Base-by-base conservation (phyloP, 2,888 invertebrate genomes). In the Brachyopa scutellaris region DNA sequence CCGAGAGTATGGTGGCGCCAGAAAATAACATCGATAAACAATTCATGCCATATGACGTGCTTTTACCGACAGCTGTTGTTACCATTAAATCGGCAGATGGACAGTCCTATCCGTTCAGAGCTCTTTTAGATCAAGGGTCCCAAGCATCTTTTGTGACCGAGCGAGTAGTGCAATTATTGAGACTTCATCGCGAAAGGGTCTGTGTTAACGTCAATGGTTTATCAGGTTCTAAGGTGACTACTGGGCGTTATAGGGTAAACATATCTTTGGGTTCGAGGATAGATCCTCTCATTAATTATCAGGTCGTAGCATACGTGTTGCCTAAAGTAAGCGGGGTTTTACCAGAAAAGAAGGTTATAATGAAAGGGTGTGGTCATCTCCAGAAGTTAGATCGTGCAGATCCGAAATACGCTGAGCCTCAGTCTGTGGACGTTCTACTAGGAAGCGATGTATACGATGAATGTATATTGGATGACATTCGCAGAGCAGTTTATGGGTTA, bases 41-140 rank as follows among this genome's bases (percentile, higher is more conserved):
- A 13, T 11, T 13, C 40, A 40, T n/a, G n/a, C 3, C 23, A 3
- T 61, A 11, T 19, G 59, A 61, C 8, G 42, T 42, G 6, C 11
- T 61, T n/a, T 11, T 45, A 38, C 45, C 19, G 45, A 61, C 40
- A 15, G 59, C 59, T 6, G 15, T 59, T 15, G 15, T 40, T 13
- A 42, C 15, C 19, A 15, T 59, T 8, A 26, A 59, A 5, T 9
- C 59, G 9, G 15, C 42, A 9, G 2, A 31, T 8, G 31, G 9
- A 5, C 33, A 31, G 6, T 19, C 7, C n/a, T 17, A 23, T 13
- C 17, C 23, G 13, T 53, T 67, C 8, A 45, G 57, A 11, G 55
- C 47, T 15, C 57, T 67, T 1, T 26, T 67, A 38, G 57, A 57
- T 57, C 55, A 55, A 19, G 15, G 67, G n/a, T 67, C 55, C 2